Base-by-base conservation (phyloP, 1,140 invertebrate species). In the Eulimnadia texana region DNA sequence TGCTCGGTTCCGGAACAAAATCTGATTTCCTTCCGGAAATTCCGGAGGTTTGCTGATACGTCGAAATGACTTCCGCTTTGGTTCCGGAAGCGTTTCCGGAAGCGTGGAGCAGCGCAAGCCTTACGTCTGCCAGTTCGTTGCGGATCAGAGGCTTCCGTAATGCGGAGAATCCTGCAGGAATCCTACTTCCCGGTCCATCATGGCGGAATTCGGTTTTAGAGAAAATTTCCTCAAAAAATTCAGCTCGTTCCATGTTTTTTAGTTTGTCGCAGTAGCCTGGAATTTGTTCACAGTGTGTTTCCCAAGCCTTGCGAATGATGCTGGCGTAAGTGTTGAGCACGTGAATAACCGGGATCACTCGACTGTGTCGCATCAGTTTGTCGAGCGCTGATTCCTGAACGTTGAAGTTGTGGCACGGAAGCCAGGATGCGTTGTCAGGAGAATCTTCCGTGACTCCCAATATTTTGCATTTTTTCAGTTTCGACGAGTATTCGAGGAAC, bases 341-440 rank as follows among this genome's bases (percentile, higher is more conserved):
- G 63, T 75, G 73, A 2, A 77, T 66, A 3, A 72, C 70, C 2
- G 74, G 70, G 27, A 74, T 68, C 6, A 74, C 73, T 63, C 70
- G 70, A 58, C 66, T 69, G 57, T 71, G 68, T 55, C 75, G 70
- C 13, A 66, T 58, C 52, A 71, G 50, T 1, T 56, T 27, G 11
- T 69, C 68, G 51, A 63, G 56, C 6, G 52, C 67, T 27, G 49
- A 64, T 63, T 75, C 72, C 1, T 28, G 56, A 47, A 62, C 53
- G 9, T 64, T 63, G 50, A 68, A 68, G 67, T 70, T 71, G 0
- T 70, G 70, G 60, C 73, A 72, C 13, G 72, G 64, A 19, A 64
- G 61, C n/a, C 65, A 63, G 3, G 65, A 64, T 33, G 61, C 67
- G 3, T 67, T 64, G 25, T 66, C 65, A 67, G 67, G 22, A 58